Evolutionary conservation across 2,113 vertebrate species (phyloP).

Genomic region (Brevimyrus niger): DNA sequence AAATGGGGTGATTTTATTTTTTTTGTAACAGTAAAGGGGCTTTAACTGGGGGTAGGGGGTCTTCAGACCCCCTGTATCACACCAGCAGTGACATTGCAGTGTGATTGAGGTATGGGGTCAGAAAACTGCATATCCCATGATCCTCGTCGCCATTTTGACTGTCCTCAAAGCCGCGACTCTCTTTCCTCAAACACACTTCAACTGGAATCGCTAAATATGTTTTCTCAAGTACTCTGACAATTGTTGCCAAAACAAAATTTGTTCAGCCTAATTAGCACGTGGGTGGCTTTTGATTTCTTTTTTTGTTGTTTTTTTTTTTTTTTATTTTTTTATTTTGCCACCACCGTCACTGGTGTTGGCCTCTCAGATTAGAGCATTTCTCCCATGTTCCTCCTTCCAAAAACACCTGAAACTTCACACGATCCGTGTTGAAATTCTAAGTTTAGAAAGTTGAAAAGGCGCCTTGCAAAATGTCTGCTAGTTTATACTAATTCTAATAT

Average conservation of each 20-base stretch:
- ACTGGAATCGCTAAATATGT: not conserved
- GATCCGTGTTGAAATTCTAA: not conserved
- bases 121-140: constrained; percentile 15
- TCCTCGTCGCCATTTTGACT: constrained; percentile 25
- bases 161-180: constrained; percentile 19
- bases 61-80: constrained; percentile 41
- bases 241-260: constrained; percentile 14
- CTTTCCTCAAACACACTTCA: not conserved
- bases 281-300: not conserved
- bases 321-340: not conserved
- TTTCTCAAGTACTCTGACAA: not conserved
- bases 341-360: not conserved
- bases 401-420: not conserved
- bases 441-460: not conserved
- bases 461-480: not conserved
- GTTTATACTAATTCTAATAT: not conserved
- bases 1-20: constrained; percentile 40
- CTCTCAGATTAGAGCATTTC: not conserved
- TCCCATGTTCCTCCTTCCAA: not conserved
- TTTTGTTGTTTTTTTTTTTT: not conserved
- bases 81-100: constrained; percentile 54
- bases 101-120: constrained; percentile 36
- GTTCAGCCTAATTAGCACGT: not conserved
- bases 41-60: constrained; percentile 12
- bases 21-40: constrained; percentile 40